phyloP scores from a whole-genome alignment of 2,888 invertebrate species.

The Caenorhabditis zanzibari region DNA sequence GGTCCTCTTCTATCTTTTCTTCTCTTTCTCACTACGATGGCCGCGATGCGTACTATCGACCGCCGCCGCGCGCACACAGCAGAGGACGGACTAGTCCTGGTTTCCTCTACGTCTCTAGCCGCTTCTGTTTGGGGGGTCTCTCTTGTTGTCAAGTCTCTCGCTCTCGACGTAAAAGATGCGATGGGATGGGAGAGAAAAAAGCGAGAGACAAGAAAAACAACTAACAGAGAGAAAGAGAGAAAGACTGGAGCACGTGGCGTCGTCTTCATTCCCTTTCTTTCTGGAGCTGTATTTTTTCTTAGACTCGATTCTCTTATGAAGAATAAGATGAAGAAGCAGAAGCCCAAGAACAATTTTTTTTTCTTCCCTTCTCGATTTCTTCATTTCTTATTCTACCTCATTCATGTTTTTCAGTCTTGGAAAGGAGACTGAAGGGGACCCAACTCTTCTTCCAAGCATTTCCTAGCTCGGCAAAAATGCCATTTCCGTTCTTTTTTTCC shows the following conservation, averaged over 20 bases:
- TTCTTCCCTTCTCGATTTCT: constrained; percentile 1
- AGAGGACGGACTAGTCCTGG: constrained; percentile 26
- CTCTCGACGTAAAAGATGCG: background rate
- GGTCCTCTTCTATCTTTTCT: constrained; percentile 25
- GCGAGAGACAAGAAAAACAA: background rate
- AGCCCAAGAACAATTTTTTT: constrained; percentile 29
- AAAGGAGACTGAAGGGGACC: background rate
- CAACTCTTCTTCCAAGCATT: background rate
- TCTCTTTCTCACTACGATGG: constrained; percentile 20
- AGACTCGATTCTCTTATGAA: too few species aligned
- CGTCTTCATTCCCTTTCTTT: constrained; percentile 7
- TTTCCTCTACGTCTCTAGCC: constrained; percentile 30
- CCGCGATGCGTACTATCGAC: constrained; percentile 58
- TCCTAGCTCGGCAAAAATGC: background rate
- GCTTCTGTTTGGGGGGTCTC: background rate
- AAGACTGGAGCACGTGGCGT: constrained; percentile 11
- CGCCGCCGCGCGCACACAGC: constrained; percentile 51
- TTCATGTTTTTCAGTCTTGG: background rate
- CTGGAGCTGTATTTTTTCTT: background rate
- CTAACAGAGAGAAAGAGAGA: background rate
- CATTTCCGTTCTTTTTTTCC: background rate
- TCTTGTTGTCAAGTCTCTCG: constrained; percentile 22
- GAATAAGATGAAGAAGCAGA: constrained; percentile 14
- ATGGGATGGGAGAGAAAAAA: background rate
- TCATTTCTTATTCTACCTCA: background rate